Evolutionary conservation across 2,797 vertebrate species (phyloP), one percentile per base, ranked within the genome.

Genomic region (Scleropages formosus): DNA sequence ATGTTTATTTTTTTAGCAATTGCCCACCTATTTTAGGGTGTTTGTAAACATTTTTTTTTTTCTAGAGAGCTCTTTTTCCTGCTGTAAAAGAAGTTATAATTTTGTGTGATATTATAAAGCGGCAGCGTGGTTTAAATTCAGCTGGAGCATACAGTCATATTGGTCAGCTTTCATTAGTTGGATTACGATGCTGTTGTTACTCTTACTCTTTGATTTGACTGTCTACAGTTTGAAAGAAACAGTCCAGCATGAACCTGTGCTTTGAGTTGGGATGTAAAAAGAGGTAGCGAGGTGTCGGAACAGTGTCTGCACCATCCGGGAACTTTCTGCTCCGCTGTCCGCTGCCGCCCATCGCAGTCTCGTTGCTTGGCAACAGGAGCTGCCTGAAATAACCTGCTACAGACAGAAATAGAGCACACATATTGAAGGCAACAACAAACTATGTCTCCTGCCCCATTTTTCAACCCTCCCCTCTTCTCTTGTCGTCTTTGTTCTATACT

Each of bases 291-390:
- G 84, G 70, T 75, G 75, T 72, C 64, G 46, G 59, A 53, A 63
- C 59, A 79, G 22, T 84, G 88, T 90, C 89, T 90, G 81, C 81
- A 81, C 82, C 87, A 87, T 83, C 82, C 82, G 90, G 89, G 89
- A 90, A 89, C 89, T 88, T 91, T 87, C 84, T 88, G 88, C 84
- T 88, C 82, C 83, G 78, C 83, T 82, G 80, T 88, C 82, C 84
- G 78, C 83, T 82, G 80, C 80, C 85, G 86, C 84, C 80, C 84
- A 82, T 86, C 87, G 83, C 88, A 87, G 90, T 88, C 89, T 88
- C 87, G 92, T 93, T 90, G 91, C 92, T 88, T 90, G 88, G 92
- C 89, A 93, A 93, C 92, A 89, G 88, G 84, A 77, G 85, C 79
- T 83, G 82, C 91, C 90, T 83, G 88, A 92, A 93, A 93, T 93